Base-by-base conservation (phyloP, 2,888 invertebrate genomes). In the Nineta flava region DNA sequence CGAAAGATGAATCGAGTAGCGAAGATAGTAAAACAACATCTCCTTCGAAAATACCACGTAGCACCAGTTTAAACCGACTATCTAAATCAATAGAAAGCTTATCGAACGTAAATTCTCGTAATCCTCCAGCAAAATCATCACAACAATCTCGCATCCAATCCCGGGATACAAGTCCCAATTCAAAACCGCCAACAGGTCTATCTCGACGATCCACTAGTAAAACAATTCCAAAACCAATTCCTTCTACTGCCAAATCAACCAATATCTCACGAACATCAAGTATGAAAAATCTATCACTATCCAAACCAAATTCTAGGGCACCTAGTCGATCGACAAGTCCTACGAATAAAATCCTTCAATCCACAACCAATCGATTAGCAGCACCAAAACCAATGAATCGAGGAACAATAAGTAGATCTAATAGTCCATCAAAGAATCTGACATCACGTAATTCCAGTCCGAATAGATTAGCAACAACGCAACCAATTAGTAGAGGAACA, bases 11-110 rank as follows among this genome's bases (percentile, higher is more conserved):
- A 26, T 7, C 26, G 26, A 35, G 47, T 48, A 16, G 41, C 19
- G 17, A 42, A 41, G 34, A 48, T 26, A 48, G 42, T 42, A 31
- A 42, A 26, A 31, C 48, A 1, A 48, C 17, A 42, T 34, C 19
- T 43, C 48, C 48, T 10, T 42, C 48, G n/a, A 48, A 48, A 48
- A 48, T 48, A 16, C 48, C 48, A 12, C 13, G 48, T 31, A 48
- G 42, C 15, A 42, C 43, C 16, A 42, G 42, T 12, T 48, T 48
- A 26, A 48, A 42, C 31, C 41, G 6, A n/a, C 7, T 48, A 16
- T 35, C 19, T 31, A 15, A 15, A 42, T 26, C 26, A 5, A 26
- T 26, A 26, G 26, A 26, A 26, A 26, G 26, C 7, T 26, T 26
- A 7, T 26, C 26, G 26, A 26, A 7, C 7, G 26, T 7, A 26